Evolutionary conservation across 2,113 vertebrate genomes (phyloP).

Genomic region (Oncorhynchus keta): DNA sequence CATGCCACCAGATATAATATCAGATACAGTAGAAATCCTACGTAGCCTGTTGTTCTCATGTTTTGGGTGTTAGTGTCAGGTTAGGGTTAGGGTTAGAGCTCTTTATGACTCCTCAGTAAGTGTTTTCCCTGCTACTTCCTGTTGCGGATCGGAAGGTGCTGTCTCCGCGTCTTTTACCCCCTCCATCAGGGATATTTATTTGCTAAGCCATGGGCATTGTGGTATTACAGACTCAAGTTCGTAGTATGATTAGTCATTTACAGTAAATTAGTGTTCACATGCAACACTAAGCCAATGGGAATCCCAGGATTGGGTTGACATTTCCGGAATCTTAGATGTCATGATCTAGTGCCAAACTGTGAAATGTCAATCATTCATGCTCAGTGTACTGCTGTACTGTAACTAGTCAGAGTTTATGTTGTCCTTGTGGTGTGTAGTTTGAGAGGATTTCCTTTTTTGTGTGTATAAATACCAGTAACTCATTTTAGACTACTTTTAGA

Average conservation of each 20-base stretch:
- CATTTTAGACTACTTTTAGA: no score
- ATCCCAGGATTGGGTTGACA: no score
- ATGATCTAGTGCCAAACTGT: no score
- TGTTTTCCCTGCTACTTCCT: constrained; percentile 60
- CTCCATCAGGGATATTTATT: constrained; percentile 28
- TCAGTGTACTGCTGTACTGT: no score
- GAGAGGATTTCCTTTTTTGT: no score
- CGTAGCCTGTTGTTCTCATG: background rate
- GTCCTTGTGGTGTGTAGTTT: no score
- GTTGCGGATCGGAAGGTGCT: constrained; percentile 59
- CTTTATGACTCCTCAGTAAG: constrained; percentile 36
- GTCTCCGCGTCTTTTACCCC: constrained; percentile 11
- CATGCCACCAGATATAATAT: background rate
- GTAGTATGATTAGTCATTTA: background rate
- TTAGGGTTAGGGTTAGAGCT: constrained; percentile 22
- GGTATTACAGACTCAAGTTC: background rate
- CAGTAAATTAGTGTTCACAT: background rate
- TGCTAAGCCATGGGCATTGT: background rate
- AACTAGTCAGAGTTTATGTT: no score
- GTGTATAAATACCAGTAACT: no score
- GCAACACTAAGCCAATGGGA: background rate
- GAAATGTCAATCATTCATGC: no score
- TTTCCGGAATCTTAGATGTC: no score
- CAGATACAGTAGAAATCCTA: background rate
- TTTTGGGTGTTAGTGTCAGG: background rate